A percentile compares a stretch with the other conserved stretches of the same genome.
Evolutionary conservation across 2,113 vertebrate genomes (phyloP).

Genomic region (Pelusios castaneus): DNA sequence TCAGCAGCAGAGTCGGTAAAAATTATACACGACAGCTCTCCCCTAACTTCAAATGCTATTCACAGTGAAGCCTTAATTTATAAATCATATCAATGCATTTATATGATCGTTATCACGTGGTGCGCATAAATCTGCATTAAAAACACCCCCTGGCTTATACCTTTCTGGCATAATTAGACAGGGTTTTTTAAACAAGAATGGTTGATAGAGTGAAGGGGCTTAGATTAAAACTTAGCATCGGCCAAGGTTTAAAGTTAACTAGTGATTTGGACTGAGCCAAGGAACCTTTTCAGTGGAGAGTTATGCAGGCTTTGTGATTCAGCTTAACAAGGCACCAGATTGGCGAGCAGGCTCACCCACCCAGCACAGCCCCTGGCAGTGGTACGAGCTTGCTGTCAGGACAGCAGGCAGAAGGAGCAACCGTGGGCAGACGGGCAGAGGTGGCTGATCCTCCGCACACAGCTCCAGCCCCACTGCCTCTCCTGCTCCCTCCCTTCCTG

Average conservation of each 20-base stretch:
- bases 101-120: not conserved
- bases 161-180: not conserved
- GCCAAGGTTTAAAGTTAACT: not conserved
- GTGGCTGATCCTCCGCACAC: too few species aligned
- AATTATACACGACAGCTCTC: slow-evolving; percentile 2
- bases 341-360: too few species aligned
- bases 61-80: slow-evolving; percentile 24
- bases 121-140: not conserved
- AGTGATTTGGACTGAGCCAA: not conserved
- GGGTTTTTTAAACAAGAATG: not conserved
- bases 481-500: too few species aligned
- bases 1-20: slow-evolving; percentile 23
- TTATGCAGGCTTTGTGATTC: not conserved
- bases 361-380: too few species aligned
- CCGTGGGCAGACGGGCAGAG: too few species aligned
- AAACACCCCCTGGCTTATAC: not conserved
- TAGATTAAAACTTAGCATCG: not conserved
- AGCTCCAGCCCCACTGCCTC: too few species aligned
- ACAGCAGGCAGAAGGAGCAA: too few species aligned
- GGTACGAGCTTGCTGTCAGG: too few species aligned
- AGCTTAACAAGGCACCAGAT: not conserved
- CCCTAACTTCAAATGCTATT: slow-evolving; percentile 9
- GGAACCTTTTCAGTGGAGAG: not conserved
- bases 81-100: not conserved
- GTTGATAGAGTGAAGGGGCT: not conserved